These are phyloP conservation scores for Apteryx mantelli DNA, from an alignment of 2,113 vertebrate species.

Conservation along the genomic window DNA sequence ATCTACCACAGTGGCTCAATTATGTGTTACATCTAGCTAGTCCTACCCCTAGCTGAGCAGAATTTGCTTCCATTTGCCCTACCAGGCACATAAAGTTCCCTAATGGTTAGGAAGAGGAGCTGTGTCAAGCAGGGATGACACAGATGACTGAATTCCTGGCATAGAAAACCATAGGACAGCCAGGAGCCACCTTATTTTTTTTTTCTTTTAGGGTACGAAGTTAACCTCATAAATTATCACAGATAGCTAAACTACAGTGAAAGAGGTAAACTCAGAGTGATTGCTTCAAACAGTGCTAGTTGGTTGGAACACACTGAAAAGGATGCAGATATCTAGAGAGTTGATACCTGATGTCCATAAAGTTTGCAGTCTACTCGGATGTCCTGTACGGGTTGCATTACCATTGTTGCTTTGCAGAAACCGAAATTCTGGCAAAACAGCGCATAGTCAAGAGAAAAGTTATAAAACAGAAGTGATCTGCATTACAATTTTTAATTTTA, in stretches of 20 bases:
- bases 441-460: neutral
- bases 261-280: neutral
- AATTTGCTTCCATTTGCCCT: neutral
- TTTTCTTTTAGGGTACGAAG: neutral
- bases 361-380: constrained; percentile 55
- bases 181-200: neutral
- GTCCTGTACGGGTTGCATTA: neutral
- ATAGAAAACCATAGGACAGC: neutral
- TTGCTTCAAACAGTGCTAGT: neutral
- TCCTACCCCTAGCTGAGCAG: neutral
- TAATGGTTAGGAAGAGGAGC: neutral
- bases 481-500: neutral
- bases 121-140: neutral
- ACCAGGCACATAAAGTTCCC: neutral
- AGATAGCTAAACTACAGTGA: neutral
- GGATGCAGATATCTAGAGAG: neutral
- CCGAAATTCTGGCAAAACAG: constrained; percentile 73
- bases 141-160: neutral
- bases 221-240: neutral
- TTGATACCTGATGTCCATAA: constrained; percentile 73
- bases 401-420: constrained; percentile 68
- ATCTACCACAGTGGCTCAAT: neutral
- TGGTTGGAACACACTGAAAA: neutral
- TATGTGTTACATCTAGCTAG: neutral
- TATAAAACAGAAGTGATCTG: neutral